These are phyloP conservation scores for Meteorus sp. DNA, from an alignment of 1,140 invertebrate species.

Conservation along the genomic window DNA sequence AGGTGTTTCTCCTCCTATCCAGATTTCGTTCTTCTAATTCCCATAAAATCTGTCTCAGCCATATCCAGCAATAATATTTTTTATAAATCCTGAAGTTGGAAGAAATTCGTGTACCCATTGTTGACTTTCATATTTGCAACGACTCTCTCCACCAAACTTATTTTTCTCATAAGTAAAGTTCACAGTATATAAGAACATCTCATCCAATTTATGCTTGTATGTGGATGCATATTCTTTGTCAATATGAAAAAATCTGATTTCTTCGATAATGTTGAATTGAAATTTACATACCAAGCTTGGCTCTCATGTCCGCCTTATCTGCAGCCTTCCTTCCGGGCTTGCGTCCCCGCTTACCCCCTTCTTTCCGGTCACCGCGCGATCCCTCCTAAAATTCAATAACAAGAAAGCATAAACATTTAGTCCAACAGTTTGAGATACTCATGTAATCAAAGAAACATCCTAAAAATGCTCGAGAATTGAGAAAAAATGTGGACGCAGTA, in stretches of 20 bases:
- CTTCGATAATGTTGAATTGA: too few species aligned
- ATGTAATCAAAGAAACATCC: not conserved
- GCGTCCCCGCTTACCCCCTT: slow-evolving; percentile 82
- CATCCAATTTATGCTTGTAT: not conserved
- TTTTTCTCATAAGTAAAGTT: too few species aligned
- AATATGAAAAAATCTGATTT: not conserved
- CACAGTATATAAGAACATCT: too few species aligned
- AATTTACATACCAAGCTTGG: slow-evolving; percentile 78
- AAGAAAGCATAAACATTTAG: slow-evolving; percentile 1
- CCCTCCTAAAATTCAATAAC: slow-evolving; percentile 58
- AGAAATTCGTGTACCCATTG: too few species aligned
- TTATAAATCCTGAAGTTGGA: too few species aligned
- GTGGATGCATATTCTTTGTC: not conserved
- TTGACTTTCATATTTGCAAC: too few species aligned
- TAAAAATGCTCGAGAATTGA: not conserved
- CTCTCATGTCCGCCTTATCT: slow-evolving; percentile 92
- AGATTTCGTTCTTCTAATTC: too few species aligned
- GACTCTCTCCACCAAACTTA: too few species aligned
- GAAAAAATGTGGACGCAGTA: not conserved
- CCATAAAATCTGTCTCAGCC: too few species aligned
- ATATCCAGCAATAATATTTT: too few species aligned
- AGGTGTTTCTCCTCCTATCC: too few species aligned
- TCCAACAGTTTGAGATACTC: not conserved
- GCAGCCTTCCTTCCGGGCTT: slow-evolving; percentile 84
- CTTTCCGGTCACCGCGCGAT: slow-evolving; percentile 67